phyloP scores from a whole-genome alignment of 2,888 invertebrate species.

The Scaptomyza flava region DNA sequence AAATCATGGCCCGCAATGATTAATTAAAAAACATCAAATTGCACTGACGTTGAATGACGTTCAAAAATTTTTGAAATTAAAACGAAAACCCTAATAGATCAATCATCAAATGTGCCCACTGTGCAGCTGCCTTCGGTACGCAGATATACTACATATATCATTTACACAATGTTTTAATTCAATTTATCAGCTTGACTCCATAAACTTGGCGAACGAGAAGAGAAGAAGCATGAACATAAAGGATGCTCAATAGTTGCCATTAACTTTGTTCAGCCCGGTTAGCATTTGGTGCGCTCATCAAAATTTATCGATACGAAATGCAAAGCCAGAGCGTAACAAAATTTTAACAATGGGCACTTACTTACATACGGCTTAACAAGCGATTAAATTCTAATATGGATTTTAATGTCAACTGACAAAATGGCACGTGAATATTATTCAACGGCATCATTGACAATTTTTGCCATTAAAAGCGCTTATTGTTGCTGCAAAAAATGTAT shows the following conservation, averaged over 20 bases:
- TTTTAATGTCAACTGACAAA: constrained; percentile 56
- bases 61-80: background rate
- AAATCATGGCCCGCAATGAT: too few relatives aligned
- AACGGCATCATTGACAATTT: constrained; percentile 51
- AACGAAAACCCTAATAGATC: background rate
- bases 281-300: constrained; percentile 38
- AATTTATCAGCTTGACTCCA: constrained; percentile 67
- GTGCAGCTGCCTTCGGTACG: background rate
- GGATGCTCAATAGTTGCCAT: constrained; percentile 19
- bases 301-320: constrained; percentile 60
- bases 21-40: background rate
- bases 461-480: constrained; percentile 73
- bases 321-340: constrained; percentile 40
- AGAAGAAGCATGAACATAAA: background rate
- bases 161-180: constrained; percentile 63
- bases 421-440: constrained; percentile 35
- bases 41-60: background rate
- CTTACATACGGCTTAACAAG: constrained; percentile 64
- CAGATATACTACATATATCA: constrained; percentile 47
- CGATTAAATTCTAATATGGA: constrained; percentile 74
- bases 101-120: constrained; percentile 7
- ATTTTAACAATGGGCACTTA: constrained; percentile 38
- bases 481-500: constrained; percentile 45
- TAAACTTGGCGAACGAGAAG: background rate
- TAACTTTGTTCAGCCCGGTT: background rate